A percentile compares a stretch with the other conserved stretches of the same genome.
Evolutionary conservation across 2,113 vertebrate genomes (phyloP).

Genomic region (Oreocharis arfaki): DNA sequence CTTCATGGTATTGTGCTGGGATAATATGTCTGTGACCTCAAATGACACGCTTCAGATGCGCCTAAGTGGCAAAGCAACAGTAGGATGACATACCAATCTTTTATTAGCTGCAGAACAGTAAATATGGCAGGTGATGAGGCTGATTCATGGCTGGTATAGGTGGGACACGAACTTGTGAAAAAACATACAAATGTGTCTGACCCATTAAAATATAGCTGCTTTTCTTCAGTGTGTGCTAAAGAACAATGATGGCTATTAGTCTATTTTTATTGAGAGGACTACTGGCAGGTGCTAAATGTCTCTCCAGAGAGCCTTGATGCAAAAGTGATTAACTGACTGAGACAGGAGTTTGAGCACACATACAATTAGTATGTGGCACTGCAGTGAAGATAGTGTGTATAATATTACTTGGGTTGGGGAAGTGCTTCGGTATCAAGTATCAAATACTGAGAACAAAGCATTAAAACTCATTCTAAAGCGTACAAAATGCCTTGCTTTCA

Average conservation of each 20-base stretch:
- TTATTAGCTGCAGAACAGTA: not conserved
- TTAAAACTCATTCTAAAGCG: not conserved
- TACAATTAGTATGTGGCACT: not conserved
- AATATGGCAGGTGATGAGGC: not conserved
- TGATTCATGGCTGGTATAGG: not conserved
- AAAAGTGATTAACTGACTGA: constrained; percentile 30
- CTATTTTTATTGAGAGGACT: not conserved
- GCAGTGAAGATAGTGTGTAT: not conserved
- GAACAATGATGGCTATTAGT: not conserved
- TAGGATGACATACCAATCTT: not conserved
- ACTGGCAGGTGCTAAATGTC: not conserved
- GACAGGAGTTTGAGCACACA: not conserved
- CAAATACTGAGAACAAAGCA: not conserved
- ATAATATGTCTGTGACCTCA: not conserved
- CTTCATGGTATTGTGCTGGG: not conserved
- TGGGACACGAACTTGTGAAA: not conserved
- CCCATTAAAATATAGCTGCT: not conserved
- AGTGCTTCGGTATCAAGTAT: not conserved
- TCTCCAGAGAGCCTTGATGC: not conserved
- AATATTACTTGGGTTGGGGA: not conserved
- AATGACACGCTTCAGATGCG: not conserved
- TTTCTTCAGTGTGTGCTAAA: not conserved
- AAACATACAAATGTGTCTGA: not conserved
- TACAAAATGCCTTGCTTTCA: not conserved
- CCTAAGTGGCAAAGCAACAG: not conserved